These are phyloP conservation scores for Mesoclemmys tuberculata DNA, from an alignment of 2,113 vertebrate species.

Conservation along the genomic window DNA sequence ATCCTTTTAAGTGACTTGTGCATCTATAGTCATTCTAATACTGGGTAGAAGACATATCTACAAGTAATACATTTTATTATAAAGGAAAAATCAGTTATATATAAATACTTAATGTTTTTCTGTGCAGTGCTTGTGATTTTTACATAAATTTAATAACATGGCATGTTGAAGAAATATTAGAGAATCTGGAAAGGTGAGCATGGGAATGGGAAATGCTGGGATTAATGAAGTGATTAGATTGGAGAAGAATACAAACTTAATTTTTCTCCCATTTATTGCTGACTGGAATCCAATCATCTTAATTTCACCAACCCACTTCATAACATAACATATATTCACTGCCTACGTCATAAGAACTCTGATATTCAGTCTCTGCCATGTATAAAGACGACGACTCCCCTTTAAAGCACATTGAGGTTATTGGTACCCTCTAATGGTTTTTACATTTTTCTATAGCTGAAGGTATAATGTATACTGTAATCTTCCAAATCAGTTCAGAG, in stretches of 20 bases:
- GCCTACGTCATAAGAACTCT: neutral
- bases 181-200: neutral
- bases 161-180: neutral
- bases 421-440: neutral
- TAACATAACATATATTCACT: neutral
- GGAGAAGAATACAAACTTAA: neutral
- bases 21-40: neutral
- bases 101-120: neutral
- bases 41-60: neutral
- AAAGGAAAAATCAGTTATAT: neutral
- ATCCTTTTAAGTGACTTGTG: neutral
- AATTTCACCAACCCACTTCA: neutral
- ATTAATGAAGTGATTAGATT: neutral
- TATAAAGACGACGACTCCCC: neutral
- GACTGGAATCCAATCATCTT: neutral
- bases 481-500: neutral
- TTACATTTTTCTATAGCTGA: neutral
- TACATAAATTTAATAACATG: neutral
- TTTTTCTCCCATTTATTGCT: neutral
- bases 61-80: neutral
- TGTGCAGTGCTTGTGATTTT: neutral
- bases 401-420: neutral
- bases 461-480: neutral
- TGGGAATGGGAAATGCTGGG: neutral
- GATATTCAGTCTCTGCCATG: neutral